These are phyloP conservation scores for Rhinopomastus cyanomelas DNA, from an alignment of 2,113 vertebrate genomes.

Conservation along the genomic window DNA sequence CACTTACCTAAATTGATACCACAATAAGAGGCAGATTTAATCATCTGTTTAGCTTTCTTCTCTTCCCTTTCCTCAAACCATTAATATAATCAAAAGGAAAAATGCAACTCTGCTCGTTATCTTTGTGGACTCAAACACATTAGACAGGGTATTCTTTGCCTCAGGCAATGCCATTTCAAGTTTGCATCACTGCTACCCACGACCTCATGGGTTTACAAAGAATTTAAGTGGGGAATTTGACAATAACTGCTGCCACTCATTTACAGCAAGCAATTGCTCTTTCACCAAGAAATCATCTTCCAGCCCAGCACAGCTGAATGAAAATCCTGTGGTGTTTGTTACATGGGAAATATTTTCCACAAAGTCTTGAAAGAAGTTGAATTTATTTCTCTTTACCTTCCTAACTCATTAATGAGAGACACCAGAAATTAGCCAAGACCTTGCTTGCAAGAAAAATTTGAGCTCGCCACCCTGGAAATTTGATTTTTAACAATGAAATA, in stretches of 20 bases:
- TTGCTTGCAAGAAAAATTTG: background rate
- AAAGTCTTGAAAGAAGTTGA: background rate
- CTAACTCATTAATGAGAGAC: background rate
- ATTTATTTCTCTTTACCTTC: background rate
- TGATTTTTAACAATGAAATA: background rate
- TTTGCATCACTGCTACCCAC: background rate
- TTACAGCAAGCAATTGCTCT: background rate
- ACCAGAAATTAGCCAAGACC: background rate
- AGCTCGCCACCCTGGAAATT: background rate
- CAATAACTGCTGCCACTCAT: background rate
- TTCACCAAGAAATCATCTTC: background rate
- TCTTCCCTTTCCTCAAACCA: background rate
- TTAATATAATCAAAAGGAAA: background rate
- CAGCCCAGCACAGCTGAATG: background rate
- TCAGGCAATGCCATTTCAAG: background rate
- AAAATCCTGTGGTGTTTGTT: background rate
- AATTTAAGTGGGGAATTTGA: background rate
- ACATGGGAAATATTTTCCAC: background rate
- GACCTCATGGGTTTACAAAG: background rate
- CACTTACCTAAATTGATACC: background rate
- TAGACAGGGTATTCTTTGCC: background rate
- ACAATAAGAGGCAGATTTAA: slow-evolving; percentile 22
- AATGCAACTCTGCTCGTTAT: background rate
- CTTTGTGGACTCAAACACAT: background rate
- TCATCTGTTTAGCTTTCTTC: background rate